Evolutionary conservation across 2,797 vertebrate genomes (phyloP).

Genomic region (Picus viridis): DNA sequence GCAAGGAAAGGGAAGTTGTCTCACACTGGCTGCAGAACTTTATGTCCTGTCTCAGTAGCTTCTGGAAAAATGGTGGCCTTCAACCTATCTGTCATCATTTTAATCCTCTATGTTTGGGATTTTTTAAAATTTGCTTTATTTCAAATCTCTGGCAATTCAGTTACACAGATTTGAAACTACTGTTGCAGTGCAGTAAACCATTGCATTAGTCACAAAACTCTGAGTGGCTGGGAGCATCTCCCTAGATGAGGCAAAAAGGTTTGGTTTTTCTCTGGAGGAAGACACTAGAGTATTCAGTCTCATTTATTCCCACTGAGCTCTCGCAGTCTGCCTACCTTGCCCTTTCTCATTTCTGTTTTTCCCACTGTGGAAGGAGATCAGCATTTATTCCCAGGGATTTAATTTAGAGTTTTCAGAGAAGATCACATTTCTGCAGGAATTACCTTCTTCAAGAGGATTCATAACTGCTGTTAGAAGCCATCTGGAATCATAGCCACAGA

Average conservation of each 20-base stretch:
- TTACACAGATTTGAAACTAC: constrained; percentile 11
- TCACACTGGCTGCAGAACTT: neutral
- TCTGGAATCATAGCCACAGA: neutral
- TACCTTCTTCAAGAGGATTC: neutral
- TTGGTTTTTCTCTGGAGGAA: neutral
- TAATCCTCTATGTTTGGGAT: neutral
- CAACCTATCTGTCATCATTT: neutral
- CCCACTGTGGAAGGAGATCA: neutral
- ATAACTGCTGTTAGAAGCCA: neutral
- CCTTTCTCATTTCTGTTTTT: neutral
- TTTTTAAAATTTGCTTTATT: neutral
- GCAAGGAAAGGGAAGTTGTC: neutral
- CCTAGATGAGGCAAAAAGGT: neutral
- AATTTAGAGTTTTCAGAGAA: neutral
- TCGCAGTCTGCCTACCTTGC: neutral
- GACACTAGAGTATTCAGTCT: neutral
- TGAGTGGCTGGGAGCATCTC: constrained; percentile 31
- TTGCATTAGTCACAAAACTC: constrained; percentile 24
- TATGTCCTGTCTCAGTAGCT: neutral
- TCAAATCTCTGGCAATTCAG: neutral
- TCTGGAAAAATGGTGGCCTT: neutral
- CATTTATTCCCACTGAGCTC: neutral
- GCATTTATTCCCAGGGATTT: neutral
- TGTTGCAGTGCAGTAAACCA: neutral
- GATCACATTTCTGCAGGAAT: neutral